phyloP scores from a whole-genome alignment of 2,113 vertebrate genomes.

The Zapus hudsonius region DNA sequence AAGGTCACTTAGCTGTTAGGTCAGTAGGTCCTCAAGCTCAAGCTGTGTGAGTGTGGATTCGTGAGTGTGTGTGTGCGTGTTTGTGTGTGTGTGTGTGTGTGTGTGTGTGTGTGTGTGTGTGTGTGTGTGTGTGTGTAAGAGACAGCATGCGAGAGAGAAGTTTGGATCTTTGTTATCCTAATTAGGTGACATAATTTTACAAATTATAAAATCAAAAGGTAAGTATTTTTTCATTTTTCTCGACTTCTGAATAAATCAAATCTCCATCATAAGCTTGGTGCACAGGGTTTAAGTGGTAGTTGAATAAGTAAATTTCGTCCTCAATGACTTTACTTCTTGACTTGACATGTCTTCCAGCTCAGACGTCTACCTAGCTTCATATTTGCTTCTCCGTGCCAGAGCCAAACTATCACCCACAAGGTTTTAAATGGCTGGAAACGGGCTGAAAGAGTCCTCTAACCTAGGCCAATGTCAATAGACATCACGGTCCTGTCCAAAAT shows the following conservation, averaged over 20 bases:
- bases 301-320: not conserved
- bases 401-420: not conserved
- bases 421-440: slow-evolving; percentile 9
- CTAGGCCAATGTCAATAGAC: slow-evolving; percentile 15
- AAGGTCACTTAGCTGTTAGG: not conserved
- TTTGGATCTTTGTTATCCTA: not conserved
- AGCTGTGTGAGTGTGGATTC: not conserved
- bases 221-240: not conserved
- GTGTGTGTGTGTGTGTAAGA: not conserved
- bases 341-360: not conserved
- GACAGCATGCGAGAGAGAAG: not conserved
- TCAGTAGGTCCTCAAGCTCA: not conserved
- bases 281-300: not conserved
- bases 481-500: slow-evolving; percentile 28
- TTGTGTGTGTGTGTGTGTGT: no score
- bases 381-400: not conserved
- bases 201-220: slow-evolving; percentile 19
- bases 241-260: slow-evolving; percentile 11
- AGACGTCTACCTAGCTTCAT: not conserved
- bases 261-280: not conserved
- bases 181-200: not conserved
- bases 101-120: not conserved
- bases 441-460: slow-evolving; percentile 13
- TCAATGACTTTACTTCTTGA: not conserved
- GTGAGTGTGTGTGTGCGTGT: not conserved